Conservation (phyloP, 2,888 invertebrate genomes). For the Brachyptera risi region DNA sequence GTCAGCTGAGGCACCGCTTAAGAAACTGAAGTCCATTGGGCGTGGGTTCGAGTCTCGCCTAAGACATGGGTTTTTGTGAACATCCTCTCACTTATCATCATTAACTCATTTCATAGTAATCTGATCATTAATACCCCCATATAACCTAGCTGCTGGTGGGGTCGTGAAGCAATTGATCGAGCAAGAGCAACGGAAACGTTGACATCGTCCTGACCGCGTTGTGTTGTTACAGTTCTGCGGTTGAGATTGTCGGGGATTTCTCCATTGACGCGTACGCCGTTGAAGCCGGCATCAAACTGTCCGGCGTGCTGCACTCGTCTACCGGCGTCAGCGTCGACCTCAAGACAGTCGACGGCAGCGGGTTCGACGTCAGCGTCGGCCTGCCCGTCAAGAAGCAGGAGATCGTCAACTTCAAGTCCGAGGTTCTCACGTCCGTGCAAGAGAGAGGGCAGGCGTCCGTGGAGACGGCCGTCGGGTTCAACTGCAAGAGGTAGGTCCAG, state of each 20-base stretch:
- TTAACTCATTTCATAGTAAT: too few species aligned
- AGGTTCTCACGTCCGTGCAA: conserved; percentile 60
- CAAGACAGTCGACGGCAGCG: conserved; percentile 58
- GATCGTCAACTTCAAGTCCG: conserved; percentile 45
- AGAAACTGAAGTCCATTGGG: too few species aligned
- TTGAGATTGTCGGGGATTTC: conserved; percentile 60
- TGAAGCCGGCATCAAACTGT: conserved; percentile 70
- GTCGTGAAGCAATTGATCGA: too few species aligned
- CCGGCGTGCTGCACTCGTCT: conserved; percentile 71
- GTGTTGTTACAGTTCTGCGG: conserved; percentile 53
- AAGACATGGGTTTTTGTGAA: too few species aligned
- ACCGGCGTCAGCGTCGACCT: conserved; percentile 69
- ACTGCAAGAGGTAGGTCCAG: conserved; percentile 40
- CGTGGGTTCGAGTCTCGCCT: too few species aligned
- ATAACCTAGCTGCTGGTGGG: too few species aligned
- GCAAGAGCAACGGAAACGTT: too few species aligned
- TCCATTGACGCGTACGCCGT: conserved; percentile 63
- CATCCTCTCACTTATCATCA: too few species aligned
- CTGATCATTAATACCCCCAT: too few species aligned
- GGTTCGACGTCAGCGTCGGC: conserved; percentile 70
- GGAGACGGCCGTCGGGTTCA: conserved; percentile 44
- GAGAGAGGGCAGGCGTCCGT: conserved; percentile 56
- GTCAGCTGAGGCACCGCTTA: too few species aligned
- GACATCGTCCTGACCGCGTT: too few species aligned
- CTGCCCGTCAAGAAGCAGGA: conserved; percentile 79